Base-by-base conservation (phyloP, 2,113 vertebrate genomes). In the Microcebus murinus region DNA sequence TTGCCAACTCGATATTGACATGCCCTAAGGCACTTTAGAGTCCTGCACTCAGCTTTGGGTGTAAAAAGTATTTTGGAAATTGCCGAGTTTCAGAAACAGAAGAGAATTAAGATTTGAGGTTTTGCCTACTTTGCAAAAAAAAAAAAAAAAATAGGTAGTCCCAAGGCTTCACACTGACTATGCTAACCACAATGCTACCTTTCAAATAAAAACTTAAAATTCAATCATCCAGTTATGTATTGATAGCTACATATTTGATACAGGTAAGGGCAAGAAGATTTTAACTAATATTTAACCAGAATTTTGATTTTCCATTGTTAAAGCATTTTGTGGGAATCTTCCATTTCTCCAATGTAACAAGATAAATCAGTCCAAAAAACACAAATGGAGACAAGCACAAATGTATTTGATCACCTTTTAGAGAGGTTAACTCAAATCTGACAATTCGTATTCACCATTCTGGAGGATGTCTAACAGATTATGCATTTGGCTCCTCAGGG, bases 231-330 rank as follows among this genome's bases (percentile, higher is more conserved):
- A 45, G 17, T n/a, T 84, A 59, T 27, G 2, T 25, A 77, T 45
- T 25, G 13, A 59, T 55, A 79, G 5, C 23, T 74, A 4, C 5
- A 3, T 29, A 81, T 93, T 59, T 77, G 34, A 81, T 88, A 71
- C 11, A 52, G 23, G 39, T 74, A 36, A 65, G 29, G 31, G 25
- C n/a, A 88, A 89, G 31, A 85, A 14, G 4, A 21, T 85, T 83
- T 80, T 85, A 34, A 70, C 52, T 71, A 76, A 52, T 48, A 87
- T 57, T 94, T 85, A 57, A 27, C 48, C 34, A 68, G 14, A 76
- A 81, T 45, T 88, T 90, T 93, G 93, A 83, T 95, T 90, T 96
- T 87, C 87, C n/a, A 55, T n/a, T 67, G n/a, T 80, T 76, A 68
- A 89, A 96, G 36, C 21, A 70, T 59, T 84, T 95, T 89, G 20